Conservation (phyloP, 2,888 invertebrate genomes). For the Netelia fuscicornis region DNA sequence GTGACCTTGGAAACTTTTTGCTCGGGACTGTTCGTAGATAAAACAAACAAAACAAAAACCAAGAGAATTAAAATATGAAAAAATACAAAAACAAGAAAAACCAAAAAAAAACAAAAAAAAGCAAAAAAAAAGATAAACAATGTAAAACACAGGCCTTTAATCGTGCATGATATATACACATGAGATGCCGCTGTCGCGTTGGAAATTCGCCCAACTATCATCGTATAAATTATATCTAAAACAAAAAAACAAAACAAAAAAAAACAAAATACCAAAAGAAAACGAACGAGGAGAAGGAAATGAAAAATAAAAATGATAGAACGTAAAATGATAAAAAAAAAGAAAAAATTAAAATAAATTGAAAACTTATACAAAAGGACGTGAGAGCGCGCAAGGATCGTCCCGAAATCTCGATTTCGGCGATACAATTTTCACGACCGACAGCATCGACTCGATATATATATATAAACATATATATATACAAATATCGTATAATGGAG, state of each 20-base stretch:
- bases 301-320: too few species aligned
- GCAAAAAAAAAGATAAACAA: not conserved
- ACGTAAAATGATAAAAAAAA: too few species aligned
- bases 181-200: constrained; percentile 63
- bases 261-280: constrained; percentile 5
- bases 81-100: constrained; percentile 15
- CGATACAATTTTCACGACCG: constrained; percentile 16
- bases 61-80: constrained; percentile 16
- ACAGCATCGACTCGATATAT: not conserved
- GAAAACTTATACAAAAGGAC: not conserved
- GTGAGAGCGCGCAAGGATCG: not conserved
- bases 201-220: constrained; percentile 62
- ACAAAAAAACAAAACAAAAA: constrained; percentile 1
- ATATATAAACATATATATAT: not conserved
- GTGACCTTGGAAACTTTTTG: too few species aligned
- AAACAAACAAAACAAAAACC: not conserved
- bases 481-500: too few species aligned
- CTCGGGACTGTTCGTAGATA: too few species aligned
- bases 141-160: constrained; percentile 58
- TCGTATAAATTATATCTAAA: constrained; percentile 36
- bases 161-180: constrained; percentile 49
- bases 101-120: constrained; percentile 5
- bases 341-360: too few species aligned
- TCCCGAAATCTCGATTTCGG: not conserved
- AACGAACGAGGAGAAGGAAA: not conserved